phyloP scores from a whole-genome alignment of 1,140 invertebrate species.

The Drosophila truncata region DNA sequence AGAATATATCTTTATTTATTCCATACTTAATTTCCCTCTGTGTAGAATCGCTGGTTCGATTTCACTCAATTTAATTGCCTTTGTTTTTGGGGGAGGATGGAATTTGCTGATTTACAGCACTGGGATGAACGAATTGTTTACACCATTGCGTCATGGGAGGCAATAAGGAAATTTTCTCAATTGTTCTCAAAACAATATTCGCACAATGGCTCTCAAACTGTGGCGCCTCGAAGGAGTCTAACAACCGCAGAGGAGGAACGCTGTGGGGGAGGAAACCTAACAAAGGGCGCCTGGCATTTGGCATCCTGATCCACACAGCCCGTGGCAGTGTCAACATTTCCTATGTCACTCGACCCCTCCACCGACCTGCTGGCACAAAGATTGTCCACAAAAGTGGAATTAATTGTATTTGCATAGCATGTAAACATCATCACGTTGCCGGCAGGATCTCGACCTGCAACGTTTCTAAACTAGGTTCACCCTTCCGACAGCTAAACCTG shows the following conservation, averaged over 20 bases:
- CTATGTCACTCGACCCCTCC: slow-evolving; percentile 42
- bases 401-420: slow-evolving; percentile 83
- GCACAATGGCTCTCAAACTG: neutral
- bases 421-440: slow-evolving; percentile 79
- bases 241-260: neutral
- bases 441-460: slow-evolving; percentile 53
- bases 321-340: slow-evolving; percentile 66
- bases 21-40: neutral
- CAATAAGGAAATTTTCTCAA: slow-evolving; percentile 20
- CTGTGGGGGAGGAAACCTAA: neutral
- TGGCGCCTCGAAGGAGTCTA: neutral
- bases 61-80: slow-evolving; percentile 27
- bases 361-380: slow-evolving; percentile 44
- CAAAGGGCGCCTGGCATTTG: slow-evolving; percentile 38
- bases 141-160: slow-evolving; percentile 22
- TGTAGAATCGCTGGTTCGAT: neutral
- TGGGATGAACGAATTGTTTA: slow-evolving; percentile 26
- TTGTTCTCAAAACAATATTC: neutral
- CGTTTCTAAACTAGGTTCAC: slow-evolving; percentile 44
- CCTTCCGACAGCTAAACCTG: slow-evolving; percentile 17
- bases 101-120: slow-evolving; percentile 21
- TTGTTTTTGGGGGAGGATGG: slow-evolving; percentile 4
- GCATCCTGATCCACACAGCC: slow-evolving; percentile 43
- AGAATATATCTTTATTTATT: neutral
- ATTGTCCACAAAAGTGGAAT: slow-evolving; percentile 80